Conservation (phyloP, 2,888 invertebrate species). For the Portevinia maculata region DNA sequence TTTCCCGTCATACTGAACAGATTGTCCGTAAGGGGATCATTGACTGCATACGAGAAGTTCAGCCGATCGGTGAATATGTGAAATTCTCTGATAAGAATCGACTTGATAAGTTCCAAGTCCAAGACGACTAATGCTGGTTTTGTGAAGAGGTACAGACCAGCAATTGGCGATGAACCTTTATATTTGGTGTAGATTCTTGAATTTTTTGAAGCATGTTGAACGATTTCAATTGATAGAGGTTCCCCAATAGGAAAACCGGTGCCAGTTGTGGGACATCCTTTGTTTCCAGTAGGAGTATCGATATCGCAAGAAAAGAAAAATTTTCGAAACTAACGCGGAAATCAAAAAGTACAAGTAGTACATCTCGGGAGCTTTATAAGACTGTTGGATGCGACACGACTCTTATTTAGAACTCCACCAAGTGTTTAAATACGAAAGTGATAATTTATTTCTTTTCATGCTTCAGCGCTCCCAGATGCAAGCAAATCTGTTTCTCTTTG, state of each 20-base stretch:
- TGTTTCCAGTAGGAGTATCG: conserved; percentile 77
- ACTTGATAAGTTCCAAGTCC: conserved; percentile 80
- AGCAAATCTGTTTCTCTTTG: no score
- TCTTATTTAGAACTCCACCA: no score
- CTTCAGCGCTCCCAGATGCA: no score
- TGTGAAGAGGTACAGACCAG: conserved; percentile 77
- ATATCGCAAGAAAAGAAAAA: conserved; percentile 74
- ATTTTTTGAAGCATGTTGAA: conserved; percentile 74
- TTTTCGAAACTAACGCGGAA: conserved; percentile 60
- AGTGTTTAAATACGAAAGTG: no score
- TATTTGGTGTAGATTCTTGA: conserved; percentile 77
- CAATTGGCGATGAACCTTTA: conserved; percentile 76
- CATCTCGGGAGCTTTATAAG: conserved; percentile 62
- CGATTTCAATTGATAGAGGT: conserved; percentile 74
- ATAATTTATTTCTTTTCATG: no score
- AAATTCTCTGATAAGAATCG: conserved; percentile 81
- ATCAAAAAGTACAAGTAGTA: conserved; percentile 72
- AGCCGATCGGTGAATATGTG: conserved; percentile 80
- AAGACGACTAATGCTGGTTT: conserved; percentile 76
- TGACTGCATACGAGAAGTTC: conserved; percentile 72
- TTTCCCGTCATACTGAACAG: conserved; percentile 80
- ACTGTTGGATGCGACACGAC: neutral
- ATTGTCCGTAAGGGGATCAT: conserved; percentile 79
- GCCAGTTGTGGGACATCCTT: conserved; percentile 75
- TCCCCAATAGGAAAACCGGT: conserved; percentile 76